phyloP scores from a whole-genome alignment of 2,888 invertebrate species.

The Meta bourneti region DNA sequence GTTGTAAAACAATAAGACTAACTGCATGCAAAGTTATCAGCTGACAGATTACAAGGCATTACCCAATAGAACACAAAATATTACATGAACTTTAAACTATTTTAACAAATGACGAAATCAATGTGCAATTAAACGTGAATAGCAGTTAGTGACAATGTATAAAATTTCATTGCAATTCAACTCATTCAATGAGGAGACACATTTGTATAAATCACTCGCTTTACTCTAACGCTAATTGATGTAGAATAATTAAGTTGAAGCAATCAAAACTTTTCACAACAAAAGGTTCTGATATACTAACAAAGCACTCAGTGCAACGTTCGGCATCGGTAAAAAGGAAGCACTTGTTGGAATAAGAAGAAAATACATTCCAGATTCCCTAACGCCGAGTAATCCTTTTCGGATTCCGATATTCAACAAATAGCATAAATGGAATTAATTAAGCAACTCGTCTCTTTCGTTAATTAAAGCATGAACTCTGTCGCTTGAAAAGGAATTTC shows the following conservation, averaged over 20 bases:
- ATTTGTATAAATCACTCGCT: background rate
- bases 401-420: slow-evolving; percentile 17
- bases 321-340: background rate
- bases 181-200: background rate
- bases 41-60: too few species aligned
- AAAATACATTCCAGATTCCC: background rate
- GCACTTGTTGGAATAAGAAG: slow-evolving; percentile 28
- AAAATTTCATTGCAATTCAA: background rate
- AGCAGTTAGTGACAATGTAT: background rate
- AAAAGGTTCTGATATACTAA: background rate
- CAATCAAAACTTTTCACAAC: background rate
- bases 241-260: background rate
- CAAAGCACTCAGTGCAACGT: background rate
- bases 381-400: slow-evolving; percentile 5
- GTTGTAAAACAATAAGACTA: too few species aligned
- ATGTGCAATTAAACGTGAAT: background rate
- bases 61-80: too few species aligned
- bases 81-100: background rate
- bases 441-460: background rate
- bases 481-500: background rate
- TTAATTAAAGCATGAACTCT: slow-evolving; percentile 22
- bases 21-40: too few species aligned
- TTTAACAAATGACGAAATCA: background rate
- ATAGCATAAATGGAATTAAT: slow-evolving; percentile 39
- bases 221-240: background rate